Evolutionary conservation across 2,888 invertebrate genomes (phyloP), one percentile per base, ranked within the genome.

Genomic region (Protula sp.): DNA sequence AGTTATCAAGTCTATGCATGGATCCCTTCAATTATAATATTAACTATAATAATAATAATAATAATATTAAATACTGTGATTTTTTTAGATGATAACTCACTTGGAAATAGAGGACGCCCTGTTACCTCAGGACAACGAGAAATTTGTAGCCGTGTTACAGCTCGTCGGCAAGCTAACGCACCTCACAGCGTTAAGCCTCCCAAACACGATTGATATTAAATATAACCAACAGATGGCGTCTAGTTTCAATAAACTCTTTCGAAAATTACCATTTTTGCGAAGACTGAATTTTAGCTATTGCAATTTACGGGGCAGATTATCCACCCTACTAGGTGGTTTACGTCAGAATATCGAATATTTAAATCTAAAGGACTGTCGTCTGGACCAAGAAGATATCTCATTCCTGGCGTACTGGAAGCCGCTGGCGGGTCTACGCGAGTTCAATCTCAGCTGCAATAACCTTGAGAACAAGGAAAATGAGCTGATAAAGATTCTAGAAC

Each of bases 361-460:
- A 3, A 72, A 71, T 55, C 62, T 76, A 9, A 61, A 72, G 31
- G 76, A 76, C 66, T 74, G 74, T 55, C 68, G 76, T 0, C 66
- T 76, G 55, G 65, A 57, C 3, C 62, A 67, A 24, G 51, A 55
- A 2, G 76, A 76, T 55, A 45, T 76, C 0, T 47, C 62, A 55
- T 69, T 70, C 31, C 59, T 76, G 30, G 47, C 68, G n/a, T 54
- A 67, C 47, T 75, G 74, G 75, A 58, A 64, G 14, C 61, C 62
- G 0, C 50, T 72, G 26, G 5, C 58, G 1, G 60, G 57, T 9
- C 60, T 76, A 1, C 56, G 67, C 31, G 76, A 76, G 38, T 59
- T 76, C 27, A 74, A 76, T 59, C 61, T 76, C 31, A 74, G 75
- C 62, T 65, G 74, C 47, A 76, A 76, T 65, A 72, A 70, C 59